A percentile compares a stretch with the other conserved stretches of the same genome.
phyloP scores from a whole-genome alignment of 2,113 vertebrate species.

The Chaenogobius annularis region DNA sequence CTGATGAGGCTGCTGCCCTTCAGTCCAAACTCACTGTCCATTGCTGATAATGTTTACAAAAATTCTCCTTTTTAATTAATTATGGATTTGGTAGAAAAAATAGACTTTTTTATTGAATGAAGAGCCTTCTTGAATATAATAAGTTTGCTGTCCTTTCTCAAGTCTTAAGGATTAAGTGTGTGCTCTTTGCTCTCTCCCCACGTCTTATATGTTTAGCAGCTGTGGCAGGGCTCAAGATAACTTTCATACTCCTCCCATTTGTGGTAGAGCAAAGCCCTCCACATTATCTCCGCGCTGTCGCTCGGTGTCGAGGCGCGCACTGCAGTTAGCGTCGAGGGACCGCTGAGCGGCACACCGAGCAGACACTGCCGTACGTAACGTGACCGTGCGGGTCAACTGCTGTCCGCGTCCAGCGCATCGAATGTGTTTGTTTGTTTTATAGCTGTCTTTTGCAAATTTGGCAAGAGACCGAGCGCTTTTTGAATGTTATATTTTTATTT shows the following conservation, averaged over 20 bases:
- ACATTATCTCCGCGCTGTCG: slow-evolving; percentile 55
- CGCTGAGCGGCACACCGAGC: slow-evolving; percentile 32
- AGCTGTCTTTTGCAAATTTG: neutral
- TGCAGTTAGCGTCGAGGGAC: slow-evolving; percentile 16
- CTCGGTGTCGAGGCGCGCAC: slow-evolving; percentile 46
- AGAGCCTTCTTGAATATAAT: neutral
- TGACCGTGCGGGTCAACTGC: neutral
- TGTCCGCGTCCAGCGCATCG: neutral
- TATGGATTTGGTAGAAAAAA: slow-evolving; percentile 18
- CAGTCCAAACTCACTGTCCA: slow-evolving; percentile 75
- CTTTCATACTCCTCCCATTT: slow-evolving; percentile 80
- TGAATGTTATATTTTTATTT: too few relatives aligned
- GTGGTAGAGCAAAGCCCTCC: slow-evolving; percentile 71
- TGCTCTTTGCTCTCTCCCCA: slow-evolving; percentile 53
- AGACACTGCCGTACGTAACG: slow-evolving; percentile 2
- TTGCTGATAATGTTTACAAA: slow-evolving; percentile 37
- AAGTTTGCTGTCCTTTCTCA: slow-evolving; percentile 41
- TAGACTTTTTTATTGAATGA: slow-evolving; percentile 15
- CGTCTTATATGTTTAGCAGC: slow-evolving; percentile 76
- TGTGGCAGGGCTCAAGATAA: slow-evolving; percentile 76
- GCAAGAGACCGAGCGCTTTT: too few relatives aligned
- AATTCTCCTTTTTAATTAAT: slow-evolving; percentile 14
- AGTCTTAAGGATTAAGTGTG: slow-evolving; percentile 61
- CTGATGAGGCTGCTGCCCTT: slow-evolving; percentile 75
- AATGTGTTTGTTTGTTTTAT: slow-evolving; percentile 30